Percentiles rank a stretch among this genome's conserved stretches.
Conservation (phyloP, 2,888 invertebrate genomes). For the Yponomeuta evonymella region DNA sequence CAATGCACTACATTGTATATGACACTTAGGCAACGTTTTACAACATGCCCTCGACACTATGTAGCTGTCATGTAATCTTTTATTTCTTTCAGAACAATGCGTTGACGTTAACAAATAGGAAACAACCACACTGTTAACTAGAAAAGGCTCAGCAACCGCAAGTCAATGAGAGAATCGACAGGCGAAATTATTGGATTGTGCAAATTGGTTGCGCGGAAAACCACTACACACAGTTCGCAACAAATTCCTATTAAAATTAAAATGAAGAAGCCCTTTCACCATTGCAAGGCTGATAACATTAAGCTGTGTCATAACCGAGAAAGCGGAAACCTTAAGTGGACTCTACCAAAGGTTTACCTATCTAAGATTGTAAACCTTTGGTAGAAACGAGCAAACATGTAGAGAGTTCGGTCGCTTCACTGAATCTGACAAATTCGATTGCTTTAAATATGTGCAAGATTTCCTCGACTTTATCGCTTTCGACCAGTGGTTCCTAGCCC, state of each 20-base stretch:
- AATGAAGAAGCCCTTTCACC: slow-evolving; percentile 6
- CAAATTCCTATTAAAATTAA: slow-evolving; percentile 10
- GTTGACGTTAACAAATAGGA: background rate
- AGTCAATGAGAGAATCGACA: background rate
- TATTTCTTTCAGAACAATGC: background rate
- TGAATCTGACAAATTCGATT: background rate
- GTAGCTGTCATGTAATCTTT: background rate
- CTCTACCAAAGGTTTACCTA: background rate
- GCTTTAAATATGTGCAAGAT: background rate
- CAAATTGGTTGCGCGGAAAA: background rate
- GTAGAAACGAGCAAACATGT: background rate
- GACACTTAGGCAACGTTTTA: background rate
- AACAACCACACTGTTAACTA: background rate
- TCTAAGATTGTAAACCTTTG: background rate
- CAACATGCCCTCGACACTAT: background rate
- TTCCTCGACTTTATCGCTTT: too few species aligned
- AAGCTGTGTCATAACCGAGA: background rate
- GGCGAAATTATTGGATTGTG: background rate
- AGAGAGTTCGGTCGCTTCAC: background rate
- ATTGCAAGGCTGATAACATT: background rate
- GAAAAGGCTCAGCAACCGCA: background rate
- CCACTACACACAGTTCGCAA: slow-evolving; percentile 7
- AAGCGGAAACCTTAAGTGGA: background rate
- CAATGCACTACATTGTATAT: background rate
- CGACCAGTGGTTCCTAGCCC: too few species aligned